Base-by-base conservation (phyloP, 2,113 vertebrate genomes). In the Mesembrinibis cayennensis region DNA sequence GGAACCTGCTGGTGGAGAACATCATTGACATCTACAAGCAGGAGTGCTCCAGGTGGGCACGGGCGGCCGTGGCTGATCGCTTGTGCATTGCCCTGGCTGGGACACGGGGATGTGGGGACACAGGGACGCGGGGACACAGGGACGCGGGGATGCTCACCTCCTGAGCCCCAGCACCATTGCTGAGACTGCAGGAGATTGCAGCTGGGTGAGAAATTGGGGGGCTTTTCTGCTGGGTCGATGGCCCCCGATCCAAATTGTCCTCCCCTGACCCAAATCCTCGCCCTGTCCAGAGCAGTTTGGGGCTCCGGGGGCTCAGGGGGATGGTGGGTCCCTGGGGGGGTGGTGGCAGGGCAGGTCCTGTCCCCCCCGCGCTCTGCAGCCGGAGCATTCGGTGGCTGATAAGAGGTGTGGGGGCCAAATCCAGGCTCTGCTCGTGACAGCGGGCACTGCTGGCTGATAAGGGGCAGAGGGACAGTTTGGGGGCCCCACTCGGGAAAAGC, bases 11-110 rank as follows among this genome's bases (percentile, higher is more conserved):
- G 82, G 99, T 99, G 74, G 99, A 99, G 97, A 99, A 99, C 95
- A 99, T 99, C 95, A 99, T 99, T 10, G 99, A 99, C 85, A 98
- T 99, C 97, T 99, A 99, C 94, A 99, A 99, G 95, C 99, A 99
- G 95, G 98, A 99, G 63, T 98, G 94, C 70, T 98, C 97, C 93
- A 98, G 98, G 98, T 98, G n/a, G 87, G 98, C 40, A 7, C 0
- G 3, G 87, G 30, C 0, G 3, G 20, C 62, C 0, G 1, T 14
- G 72, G 21, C 36, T 30, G 59, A n/a, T n/a, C 6, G 36, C 50
- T 22, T 32, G 47, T 26, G 38, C 29, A 23, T 47, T 32, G 25
- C 6, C 27, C 23, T 2, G 0, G 26, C 0, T 7, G 55, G n/a
- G 16, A 36, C 8, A 1, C 1, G 13, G 52, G 59, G 73, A 47